A percentile compares a stretch with the other conserved stretches of the same genome.
phyloP scores from a whole-genome alignment of 2,888 invertebrate species.

The Euclidia mi region DNA sequence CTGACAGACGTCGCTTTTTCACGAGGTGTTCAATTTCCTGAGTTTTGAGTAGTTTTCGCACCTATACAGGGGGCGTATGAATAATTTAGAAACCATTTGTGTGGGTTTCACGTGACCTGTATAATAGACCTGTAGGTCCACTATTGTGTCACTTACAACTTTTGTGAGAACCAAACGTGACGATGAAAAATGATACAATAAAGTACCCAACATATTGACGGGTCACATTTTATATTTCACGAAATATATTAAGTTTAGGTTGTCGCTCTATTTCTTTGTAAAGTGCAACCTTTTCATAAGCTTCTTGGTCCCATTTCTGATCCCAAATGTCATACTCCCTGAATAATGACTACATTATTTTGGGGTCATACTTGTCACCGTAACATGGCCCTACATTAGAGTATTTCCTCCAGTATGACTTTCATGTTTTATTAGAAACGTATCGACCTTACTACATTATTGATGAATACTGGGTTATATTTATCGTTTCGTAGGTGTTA shows the following conservation, averaged over 20 bases:
- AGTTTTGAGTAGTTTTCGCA: slow-evolving; percentile 8
- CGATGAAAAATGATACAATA: slow-evolving; percentile 23
- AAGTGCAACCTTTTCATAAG: too few relatives aligned
- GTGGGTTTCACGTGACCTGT: slow-evolving; percentile 4
- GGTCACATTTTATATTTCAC: slow-evolving; percentile 5
- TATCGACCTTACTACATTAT: too few relatives aligned
- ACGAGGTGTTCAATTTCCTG: slow-evolving; percentile 13
- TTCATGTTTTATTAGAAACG: too few relatives aligned
- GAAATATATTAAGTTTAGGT: not conserved
- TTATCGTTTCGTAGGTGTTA: too few relatives aligned
- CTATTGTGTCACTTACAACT: slow-evolving; percentile 25
- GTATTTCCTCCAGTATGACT: too few relatives aligned
- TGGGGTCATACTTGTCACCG: too few relatives aligned
- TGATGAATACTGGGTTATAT: too few relatives aligned
- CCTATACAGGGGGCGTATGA: slow-evolving; percentile 15
- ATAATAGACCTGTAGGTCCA: slow-evolving; percentile 15
- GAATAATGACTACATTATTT: too few relatives aligned
- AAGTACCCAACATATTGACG: not conserved
- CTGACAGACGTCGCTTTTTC: slow-evolving; percentile 6
- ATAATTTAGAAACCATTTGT: slow-evolving; percentile 27
- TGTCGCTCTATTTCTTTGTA: not conserved
- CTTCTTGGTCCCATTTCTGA: too few relatives aligned
- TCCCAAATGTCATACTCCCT: too few relatives aligned
- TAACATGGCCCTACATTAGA: too few relatives aligned
- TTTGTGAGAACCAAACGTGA: slow-evolving; percentile 13